phyloP scores from a whole-genome alignment of 2,113 vertebrate species.

The Cyprinodon variegatus region DNA sequence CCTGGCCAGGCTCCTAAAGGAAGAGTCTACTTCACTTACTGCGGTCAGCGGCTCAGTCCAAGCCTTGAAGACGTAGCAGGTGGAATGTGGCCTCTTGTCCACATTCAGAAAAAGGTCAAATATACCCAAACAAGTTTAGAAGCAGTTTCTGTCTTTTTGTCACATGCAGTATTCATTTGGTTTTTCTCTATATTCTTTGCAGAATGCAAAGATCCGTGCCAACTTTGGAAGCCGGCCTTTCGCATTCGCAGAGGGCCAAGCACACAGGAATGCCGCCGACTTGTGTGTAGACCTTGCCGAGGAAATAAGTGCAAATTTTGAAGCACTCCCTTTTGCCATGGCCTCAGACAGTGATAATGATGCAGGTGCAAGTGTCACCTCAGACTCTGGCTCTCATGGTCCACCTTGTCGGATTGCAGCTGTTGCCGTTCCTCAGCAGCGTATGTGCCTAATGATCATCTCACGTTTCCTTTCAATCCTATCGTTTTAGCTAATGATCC shows the following conservation, averaged over 20 bases:
- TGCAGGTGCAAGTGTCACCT: constrained; percentile 93
- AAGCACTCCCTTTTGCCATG: constrained; percentile 97
- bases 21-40: constrained; percentile 97
- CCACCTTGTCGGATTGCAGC: constrained; percentile 95
- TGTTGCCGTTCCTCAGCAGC: constrained; percentile 89
- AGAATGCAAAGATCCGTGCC: constrained; percentile 97
- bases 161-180: constrained; percentile 6
- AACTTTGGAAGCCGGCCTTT: constrained; percentile 94
- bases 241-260: constrained; percentile 94
- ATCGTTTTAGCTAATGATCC: not conserved
- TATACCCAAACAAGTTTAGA: not conserved
- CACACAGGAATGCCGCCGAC: constrained; percentile 95
- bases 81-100: constrained; percentile 98
- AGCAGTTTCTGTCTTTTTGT: not conserved
- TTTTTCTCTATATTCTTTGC: not conserved
- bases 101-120: constrained; percentile 97
- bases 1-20: constrained; percentile 96
- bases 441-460: constrained; percentile 71
- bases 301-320: constrained; percentile 98
- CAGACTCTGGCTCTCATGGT: constrained; percentile 92
- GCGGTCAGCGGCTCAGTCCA: constrained; percentile 91
- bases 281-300: constrained; percentile 94
- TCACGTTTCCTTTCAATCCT: not conserved
- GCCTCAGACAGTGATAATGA: constrained; percentile 98
- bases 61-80: constrained; percentile 95